Base-by-base conservation (phyloP, 2,888 invertebrate species). In the Thereva unica region DNA sequence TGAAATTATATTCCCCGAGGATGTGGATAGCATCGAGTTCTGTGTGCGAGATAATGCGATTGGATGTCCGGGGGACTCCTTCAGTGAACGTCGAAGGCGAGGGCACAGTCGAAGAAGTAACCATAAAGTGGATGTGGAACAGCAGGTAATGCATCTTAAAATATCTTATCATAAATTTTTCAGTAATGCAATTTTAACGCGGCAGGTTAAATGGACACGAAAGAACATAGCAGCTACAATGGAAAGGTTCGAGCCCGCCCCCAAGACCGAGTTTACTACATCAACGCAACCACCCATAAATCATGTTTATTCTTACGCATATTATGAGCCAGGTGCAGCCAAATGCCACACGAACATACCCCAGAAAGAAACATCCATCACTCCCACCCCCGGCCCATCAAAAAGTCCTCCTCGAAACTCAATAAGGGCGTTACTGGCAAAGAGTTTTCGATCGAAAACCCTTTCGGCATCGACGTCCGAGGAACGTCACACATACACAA, bases 261-360 rank as follows among this genome's bases (percentile, higher is more conserved):
- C 73, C 42, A 72, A 72, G 66, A 9, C 10, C n/a, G 55, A 65
- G 10, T 56, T 12, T 35, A 23, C 35, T 9, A 8, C 56, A 56
- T 38, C 45, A 52, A 50, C 65, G 10, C 67, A 59, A 49, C 42
- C 67, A 40, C 77, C 79, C 4, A 75, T 76, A 6, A 80, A 80
- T 65, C 81, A 81, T 59, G 91, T 91, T 75, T 92, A 92, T 79
- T 90, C 92, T 37, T 92, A 92, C 80, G 92, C 92, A 8, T 92
- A 92, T 78, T 91, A 92, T 78, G 91, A 91, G 76, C 86, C 87
- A 0, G 87, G 87, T 5, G 85, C 86, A 2, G 84, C 85, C 68
- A 85, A 84, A 66, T 82, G 84, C 71, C 85, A 85, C 74, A 86
- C 87, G 69, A 86, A 89, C 73, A 84, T 89, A 77, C 87, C 88